Evolutionary conservation across 2,113 vertebrate genomes (phyloP).

Genomic region (Lontra canadensis): DNA sequence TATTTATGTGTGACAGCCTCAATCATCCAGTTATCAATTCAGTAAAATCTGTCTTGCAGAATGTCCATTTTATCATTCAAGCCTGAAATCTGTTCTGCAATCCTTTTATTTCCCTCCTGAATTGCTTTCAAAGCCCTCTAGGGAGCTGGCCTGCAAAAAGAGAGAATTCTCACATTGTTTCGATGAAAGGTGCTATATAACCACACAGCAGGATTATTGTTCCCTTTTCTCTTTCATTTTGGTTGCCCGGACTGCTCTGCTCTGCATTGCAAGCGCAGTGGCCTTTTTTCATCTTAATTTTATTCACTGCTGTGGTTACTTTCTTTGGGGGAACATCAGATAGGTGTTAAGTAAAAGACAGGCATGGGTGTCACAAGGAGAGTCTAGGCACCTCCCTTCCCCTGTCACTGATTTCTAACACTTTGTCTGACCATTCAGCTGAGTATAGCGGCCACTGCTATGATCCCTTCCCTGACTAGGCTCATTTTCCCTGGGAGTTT

Average conservation of each 20-base stretch:
- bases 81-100: constrained; percentile 78
- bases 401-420: constrained; percentile 62
- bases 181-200: constrained; percentile 79
- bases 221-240: constrained; percentile 76
- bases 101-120: constrained; percentile 81
- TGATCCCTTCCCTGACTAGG: neutral
- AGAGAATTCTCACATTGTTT: constrained; percentile 80
- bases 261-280: constrained; percentile 71
- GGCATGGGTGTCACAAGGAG: constrained; percentile 53
- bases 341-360: constrained; percentile 76
- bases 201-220: constrained; percentile 79
- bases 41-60: constrained; percentile 81
- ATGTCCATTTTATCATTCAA: constrained; percentile 81
- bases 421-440: constrained; percentile 47
- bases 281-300: constrained; percentile 79
- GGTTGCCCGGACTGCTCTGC: constrained; percentile 66
- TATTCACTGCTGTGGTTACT: constrained; percentile 75
- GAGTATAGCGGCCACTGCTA: neutral
- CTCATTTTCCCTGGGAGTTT: constrained; percentile 60
- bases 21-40: constrained; percentile 80
- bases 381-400: constrained; percentile 47
- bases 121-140: constrained; percentile 80
- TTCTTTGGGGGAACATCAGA: constrained; percentile 71
- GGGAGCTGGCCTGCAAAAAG: constrained; percentile 79
- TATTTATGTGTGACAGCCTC: constrained; percentile 81